Percentiles rank a stretch among this genome's conserved stretches.
phyloP scores from a whole-genome alignment of 2,113 vertebrate species.

The Motacilla alba region DNA sequence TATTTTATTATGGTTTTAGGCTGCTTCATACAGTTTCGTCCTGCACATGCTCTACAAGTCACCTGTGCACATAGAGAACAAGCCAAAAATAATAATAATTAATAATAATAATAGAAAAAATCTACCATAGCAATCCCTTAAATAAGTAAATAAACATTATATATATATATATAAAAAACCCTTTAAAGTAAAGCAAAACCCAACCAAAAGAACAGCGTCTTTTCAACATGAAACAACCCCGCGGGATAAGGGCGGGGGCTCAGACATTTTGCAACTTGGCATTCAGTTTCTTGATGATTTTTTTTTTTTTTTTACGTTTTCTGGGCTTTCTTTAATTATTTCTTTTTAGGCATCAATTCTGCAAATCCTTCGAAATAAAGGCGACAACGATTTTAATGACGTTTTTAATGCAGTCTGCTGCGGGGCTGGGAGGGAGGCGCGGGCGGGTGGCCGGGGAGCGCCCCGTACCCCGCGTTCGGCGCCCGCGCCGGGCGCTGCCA shows the following conservation, averaged over 20 bases:
- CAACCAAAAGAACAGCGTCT: constrained; percentile 81
- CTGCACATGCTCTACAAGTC: constrained; percentile 85
- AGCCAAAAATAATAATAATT: constrained; percentile 77
- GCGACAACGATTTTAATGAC: constrained; percentile 45
- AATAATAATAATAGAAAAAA: constrained; percentile 71
- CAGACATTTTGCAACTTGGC: constrained; percentile 63
- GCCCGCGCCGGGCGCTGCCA: background rate
- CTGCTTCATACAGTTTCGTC: constrained; percentile 82
- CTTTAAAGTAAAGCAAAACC: constrained; percentile 86
- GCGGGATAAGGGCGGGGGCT: constrained; percentile 72
- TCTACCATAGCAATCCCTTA: constrained; percentile 87
- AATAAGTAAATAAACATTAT: constrained; percentile 98
- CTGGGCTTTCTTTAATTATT: background rate
- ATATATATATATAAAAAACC: constrained; percentile 89
- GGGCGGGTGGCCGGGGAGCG: background rate
- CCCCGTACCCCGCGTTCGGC: background rate
- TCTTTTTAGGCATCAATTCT: constrained; percentile 56
- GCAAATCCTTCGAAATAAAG: constrained; percentile 67
- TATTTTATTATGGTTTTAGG: constrained; percentile 80
- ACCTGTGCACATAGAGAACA: constrained; percentile 88
- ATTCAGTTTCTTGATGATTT: background rate
- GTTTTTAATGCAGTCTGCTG: background rate
- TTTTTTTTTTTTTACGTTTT: background rate
- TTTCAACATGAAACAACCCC: constrained; percentile 84
- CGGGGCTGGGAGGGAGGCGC: background rate